Evolutionary conservation across 1,140 invertebrate genomes (phyloP).

Genomic region (Adoxophyes honmai): DNA sequence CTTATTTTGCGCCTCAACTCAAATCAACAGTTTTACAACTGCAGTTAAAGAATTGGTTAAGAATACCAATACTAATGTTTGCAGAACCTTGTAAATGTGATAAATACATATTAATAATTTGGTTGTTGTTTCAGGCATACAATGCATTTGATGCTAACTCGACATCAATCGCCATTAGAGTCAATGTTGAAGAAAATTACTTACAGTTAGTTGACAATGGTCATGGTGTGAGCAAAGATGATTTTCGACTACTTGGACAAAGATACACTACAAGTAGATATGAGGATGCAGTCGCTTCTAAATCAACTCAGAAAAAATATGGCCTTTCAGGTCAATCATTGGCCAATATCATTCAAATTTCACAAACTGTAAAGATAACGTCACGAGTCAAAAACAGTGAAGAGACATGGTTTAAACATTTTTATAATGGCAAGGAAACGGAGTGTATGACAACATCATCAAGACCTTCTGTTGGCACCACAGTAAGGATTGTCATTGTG

Average conservation of each 20-base stretch:
- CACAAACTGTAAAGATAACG: conserved; percentile 77
- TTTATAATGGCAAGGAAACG: conserved; percentile 46
- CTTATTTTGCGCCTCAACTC: conserved; percentile 37
- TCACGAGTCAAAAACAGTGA: conserved; percentile 59
- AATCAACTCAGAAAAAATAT: conserved; percentile 75
- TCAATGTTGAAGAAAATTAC: conserved; percentile 77
- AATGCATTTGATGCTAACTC: conserved; percentile 82
- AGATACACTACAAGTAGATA: conserved; percentile 83
- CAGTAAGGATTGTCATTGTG: conserved; percentile 48
- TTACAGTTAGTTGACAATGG: conserved; percentile 85
- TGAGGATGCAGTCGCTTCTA: conserved; percentile 68
- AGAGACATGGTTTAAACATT: conserved; percentile 70
- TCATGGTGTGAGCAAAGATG: conserved; percentile 72
- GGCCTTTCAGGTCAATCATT: conserved; percentile 83
- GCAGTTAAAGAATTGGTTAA: conserved; percentile 58
- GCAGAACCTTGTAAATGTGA: not conserved
- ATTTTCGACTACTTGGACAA: conserved; percentile 77
- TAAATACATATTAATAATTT: conserved; percentile 12
- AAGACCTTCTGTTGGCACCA: conserved; percentile 80
- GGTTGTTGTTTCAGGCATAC: conserved; percentile 71
- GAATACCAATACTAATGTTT: not conserved
- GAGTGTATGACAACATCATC: conserved; percentile 37
- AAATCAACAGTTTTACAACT: conserved; percentile 44
- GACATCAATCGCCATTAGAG: conserved; percentile 79
- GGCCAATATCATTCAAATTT: conserved; percentile 79